Percentiles rank a stretch among this genome's conserved stretches.
These are phyloP conservation scores for Eulemur coronatus DNA, from an alignment of 2,797 vertebrate species.

Conservation along the genomic window DNA sequence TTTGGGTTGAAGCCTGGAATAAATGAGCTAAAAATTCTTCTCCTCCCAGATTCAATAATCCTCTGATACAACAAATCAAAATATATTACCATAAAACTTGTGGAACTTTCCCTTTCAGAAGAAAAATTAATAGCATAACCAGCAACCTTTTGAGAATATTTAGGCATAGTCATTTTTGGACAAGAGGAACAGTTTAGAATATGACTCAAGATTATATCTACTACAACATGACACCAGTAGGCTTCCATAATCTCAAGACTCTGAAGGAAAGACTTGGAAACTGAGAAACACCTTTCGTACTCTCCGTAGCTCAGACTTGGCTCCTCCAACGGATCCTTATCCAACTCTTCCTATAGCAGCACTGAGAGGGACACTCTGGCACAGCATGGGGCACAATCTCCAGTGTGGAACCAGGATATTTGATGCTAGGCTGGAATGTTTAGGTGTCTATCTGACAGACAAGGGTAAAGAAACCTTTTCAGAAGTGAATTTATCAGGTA, in stretches of 20 bases:
- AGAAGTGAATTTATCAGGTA: not conserved
- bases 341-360: not conserved
- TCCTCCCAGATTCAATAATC: not conserved
- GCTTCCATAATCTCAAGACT: not conserved
- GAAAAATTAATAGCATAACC: not conserved
- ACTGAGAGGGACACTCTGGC: not conserved
- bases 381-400: not conserved
- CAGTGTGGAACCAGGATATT: not conserved
- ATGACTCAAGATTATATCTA: not conserved
- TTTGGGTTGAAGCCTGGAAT: not conserved
- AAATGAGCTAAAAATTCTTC: not conserved
- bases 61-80: not conserved
- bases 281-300: not conserved
- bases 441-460: not conserved
- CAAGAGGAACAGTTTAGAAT: not conserved
- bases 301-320: not conserved
- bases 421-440: not conserved
- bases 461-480: not conserved
- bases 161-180: not conserved
- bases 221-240: not conserved
- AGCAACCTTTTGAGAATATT: not conserved
- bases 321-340: not conserved
- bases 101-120: not conserved
- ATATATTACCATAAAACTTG: not conserved
- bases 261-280: not conserved